A percentile compares a stretch with the other conserved stretches of the same genome.
These are phyloP conservation scores for Aramus guarauna DNA, from an alignment of 2,113 vertebrate species.

Conservation along the genomic window DNA sequence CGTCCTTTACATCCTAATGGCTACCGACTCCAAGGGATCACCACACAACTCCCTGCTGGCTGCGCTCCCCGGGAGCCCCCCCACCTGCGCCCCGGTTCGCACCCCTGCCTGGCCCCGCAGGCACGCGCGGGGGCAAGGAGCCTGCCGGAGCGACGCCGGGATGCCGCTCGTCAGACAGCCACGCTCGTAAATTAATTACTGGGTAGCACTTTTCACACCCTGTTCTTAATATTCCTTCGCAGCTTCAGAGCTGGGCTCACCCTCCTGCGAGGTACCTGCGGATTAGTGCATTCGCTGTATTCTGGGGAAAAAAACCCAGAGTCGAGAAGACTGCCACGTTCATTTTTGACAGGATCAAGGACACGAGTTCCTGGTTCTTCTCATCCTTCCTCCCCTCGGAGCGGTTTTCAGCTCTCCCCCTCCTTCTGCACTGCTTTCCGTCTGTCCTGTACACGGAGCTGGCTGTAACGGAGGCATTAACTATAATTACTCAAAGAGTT, in stretches of 20 bases:
- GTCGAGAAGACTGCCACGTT: background rate
- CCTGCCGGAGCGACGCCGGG: fast-evolving
- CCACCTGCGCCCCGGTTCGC: fast-evolving
- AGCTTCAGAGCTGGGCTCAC: background rate
- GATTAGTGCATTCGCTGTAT: too few relatives aligned
- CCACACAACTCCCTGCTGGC: background rate
- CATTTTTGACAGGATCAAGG: too few relatives aligned
- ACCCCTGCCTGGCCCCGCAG: too few relatives aligned
- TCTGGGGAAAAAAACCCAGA: background rate
- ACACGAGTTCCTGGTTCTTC: too few relatives aligned
- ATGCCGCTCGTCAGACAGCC: too few relatives aligned
- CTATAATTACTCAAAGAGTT: background rate
- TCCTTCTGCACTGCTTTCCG: too few relatives aligned
- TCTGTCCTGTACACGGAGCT: background rate
- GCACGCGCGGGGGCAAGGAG: fast-evolving
- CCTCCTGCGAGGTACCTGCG: background rate
- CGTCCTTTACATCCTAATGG: background rate
- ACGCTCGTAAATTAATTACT: background rate
- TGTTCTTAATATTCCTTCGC: too few relatives aligned
- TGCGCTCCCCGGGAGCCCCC: too few relatives aligned
- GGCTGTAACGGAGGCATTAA: background rate
- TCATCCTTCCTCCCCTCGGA: background rate
- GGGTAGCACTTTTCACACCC: background rate
- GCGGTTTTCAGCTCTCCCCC: fast-evolving
- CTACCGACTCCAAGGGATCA: background rate